phyloP scores from a whole-genome alignment of 2,797 vertebrate genomes.

The Ctenopoma multispine region DNA sequence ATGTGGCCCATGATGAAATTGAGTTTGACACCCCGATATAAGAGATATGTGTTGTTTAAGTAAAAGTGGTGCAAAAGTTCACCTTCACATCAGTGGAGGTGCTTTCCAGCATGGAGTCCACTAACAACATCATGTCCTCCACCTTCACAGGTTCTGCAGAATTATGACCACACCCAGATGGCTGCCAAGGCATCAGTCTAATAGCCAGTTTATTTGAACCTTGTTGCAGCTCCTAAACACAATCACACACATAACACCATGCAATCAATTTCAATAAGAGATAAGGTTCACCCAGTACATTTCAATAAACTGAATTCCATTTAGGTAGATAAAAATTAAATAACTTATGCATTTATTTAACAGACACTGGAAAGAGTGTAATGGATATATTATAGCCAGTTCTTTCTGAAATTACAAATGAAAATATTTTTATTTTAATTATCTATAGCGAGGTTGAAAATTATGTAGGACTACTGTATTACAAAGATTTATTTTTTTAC shows the following conservation, averaged over 20 bases:
- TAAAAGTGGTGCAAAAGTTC: accelerated
- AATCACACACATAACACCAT: neutral
- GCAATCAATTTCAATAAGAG: neutral
- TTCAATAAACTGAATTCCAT: neutral
- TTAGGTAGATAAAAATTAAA: too few species aligned
- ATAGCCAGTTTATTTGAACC: conserved; percentile 79
- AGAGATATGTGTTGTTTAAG: neutral
- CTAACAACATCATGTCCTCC: conserved; percentile 87
- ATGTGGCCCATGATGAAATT: too few species aligned
- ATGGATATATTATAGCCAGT: too few species aligned
- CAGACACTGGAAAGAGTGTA: too few species aligned
- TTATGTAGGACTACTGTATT: too few species aligned
- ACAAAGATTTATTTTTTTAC: too few species aligned
- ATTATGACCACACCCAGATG: conserved; percentile 40
- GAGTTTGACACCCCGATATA: too few species aligned
- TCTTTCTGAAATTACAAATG: too few species aligned
- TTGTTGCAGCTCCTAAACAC: conserved; percentile 84
- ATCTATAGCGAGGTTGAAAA: too few species aligned
- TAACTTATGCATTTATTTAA: too few species aligned
- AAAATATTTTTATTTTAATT: too few species aligned
- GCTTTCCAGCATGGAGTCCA: conserved; percentile 89
- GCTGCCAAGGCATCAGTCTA: conserved; percentile 84
- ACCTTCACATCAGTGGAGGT: conserved; percentile 65
- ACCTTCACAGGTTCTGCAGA: conserved; percentile 76
- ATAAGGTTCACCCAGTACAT: neutral